A percentile compares a stretch with the other conserved stretches of the same genome.
phyloP scores from a whole-genome alignment of 92 coral and sea anemone genomes.

The Montipora capitata region DNA sequence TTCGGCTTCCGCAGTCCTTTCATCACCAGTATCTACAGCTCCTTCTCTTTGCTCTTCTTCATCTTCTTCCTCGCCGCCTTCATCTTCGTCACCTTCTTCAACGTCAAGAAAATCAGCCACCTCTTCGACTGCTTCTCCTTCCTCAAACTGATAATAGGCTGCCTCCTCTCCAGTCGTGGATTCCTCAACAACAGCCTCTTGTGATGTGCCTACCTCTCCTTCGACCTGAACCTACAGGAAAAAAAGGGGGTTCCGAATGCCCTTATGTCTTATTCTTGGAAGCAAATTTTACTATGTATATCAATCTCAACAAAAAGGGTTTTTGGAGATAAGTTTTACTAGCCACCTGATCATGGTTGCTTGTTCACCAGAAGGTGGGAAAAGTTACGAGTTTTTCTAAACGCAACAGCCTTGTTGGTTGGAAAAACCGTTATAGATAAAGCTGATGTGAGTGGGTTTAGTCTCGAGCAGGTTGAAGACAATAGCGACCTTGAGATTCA shows the following conservation, averaged over 20 bases:
- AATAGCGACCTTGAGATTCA: too few species aligned
- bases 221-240: slow-evolving; percentile 19
- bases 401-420: too few species aligned
- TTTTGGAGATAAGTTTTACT: too few species aligned
- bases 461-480: too few species aligned
- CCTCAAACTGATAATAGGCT: slow-evolving; percentile 21
- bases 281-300: too few species aligned
- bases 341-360: too few species aligned
- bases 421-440: too few species aligned
- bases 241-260: background rate
- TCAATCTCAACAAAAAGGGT: too few species aligned
- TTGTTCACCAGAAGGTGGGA: too few species aligned
- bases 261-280: too few species aligned
- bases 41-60: slow-evolving; percentile 19
- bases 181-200: slow-evolving; percentile 31
- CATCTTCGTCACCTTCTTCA: slow-evolving; percentile 33
- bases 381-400: too few species aligned
- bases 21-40: slow-evolving; percentile 41
- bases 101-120: slow-evolving; percentile 27
- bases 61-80: slow-evolving; percentile 25
- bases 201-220: slow-evolving; percentile 58
- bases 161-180: background rate
- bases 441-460: too few species aligned
- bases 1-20: slow-evolving; percentile 34
- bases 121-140: slow-evolving; percentile 32